A percentile compares a stretch with the other conserved stretches of the same genome.
phyloP scores from a whole-genome alignment of 2,888 invertebrate species.

The Lasioglossum pauxillum region DNA sequence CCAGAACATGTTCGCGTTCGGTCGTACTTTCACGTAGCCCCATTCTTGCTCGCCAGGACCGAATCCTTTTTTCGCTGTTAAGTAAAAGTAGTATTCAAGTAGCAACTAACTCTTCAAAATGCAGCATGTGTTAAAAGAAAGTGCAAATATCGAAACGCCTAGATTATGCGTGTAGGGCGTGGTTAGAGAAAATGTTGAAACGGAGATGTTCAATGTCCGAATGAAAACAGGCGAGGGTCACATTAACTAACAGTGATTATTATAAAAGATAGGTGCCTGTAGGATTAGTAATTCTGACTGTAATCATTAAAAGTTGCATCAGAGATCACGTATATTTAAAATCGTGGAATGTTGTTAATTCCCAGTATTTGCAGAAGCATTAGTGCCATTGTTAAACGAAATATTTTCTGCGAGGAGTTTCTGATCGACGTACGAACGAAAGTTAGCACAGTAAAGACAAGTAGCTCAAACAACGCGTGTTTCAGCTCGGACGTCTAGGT shows the following conservation, averaged over 20 bases:
- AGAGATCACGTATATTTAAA: neutral
- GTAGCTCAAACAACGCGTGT: slow-evolving; percentile 41
- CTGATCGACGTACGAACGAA: slow-evolving; percentile 13
- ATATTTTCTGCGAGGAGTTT: neutral
- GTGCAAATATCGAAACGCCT: neutral
- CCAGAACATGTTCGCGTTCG: slow-evolving; percentile 93
- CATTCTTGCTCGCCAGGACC: slow-evolving; percentile 90
- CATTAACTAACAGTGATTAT: neutral
- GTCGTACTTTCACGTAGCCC: slow-evolving; percentile 90
- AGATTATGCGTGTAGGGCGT: neutral
- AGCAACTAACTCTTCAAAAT: neutral
- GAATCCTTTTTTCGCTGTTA: slow-evolving; percentile 81
- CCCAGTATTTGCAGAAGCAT: neutral
- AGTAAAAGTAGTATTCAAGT: slow-evolving; percentile 2
- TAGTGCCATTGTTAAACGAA: neutral
- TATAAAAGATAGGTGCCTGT: too few species aligned
- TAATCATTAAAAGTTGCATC: neutral
- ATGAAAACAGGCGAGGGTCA: neutral
- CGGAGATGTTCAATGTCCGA: neutral
- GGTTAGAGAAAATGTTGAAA: neutral
- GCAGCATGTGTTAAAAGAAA: neutral
- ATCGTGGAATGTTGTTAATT: neutral
- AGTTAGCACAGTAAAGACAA: slow-evolving; percentile 50
- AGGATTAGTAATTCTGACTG: too few species aligned
- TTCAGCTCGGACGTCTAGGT: slow-evolving; percentile 20